phyloP scores from a whole-genome alignment of 2,113 vertebrate genomes.

The Cyanocitta stelleri region DNA sequence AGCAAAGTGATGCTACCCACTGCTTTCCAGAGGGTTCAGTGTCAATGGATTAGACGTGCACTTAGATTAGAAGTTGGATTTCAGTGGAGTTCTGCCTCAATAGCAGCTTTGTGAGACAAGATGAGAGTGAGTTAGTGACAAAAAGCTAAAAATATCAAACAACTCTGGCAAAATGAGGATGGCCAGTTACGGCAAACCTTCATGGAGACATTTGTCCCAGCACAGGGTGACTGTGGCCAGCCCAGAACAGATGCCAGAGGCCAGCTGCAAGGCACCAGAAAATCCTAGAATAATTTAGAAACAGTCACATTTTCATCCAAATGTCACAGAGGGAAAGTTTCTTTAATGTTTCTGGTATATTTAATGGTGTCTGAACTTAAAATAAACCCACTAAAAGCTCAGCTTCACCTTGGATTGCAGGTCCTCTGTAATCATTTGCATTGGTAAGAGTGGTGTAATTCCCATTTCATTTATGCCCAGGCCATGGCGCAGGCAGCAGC shows the following conservation, averaged over 20 bases:
- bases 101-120: neutral
- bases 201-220: neutral
- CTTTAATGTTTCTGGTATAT: neutral
- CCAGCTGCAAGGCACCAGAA: neutral
- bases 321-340: neutral
- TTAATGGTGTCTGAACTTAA: constrained; percentile 17
- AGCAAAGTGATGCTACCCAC: neutral
- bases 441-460: neutral
- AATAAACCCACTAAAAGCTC: neutral
- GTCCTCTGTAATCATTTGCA: neutral
- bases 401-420: constrained; percentile 12
- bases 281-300: neutral
- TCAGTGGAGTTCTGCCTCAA: neutral
- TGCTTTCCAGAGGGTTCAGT: neutral
- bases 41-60: neutral
- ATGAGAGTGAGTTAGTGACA: neutral
- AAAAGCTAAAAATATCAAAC: neutral
- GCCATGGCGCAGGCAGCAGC: neutral
- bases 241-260: neutral
- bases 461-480: neutral
- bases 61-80: neutral
- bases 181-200: neutral
- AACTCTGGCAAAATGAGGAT: neutral
- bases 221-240: neutral
- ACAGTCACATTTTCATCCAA: neutral